Conservation (phyloP, 2,113 vertebrate species). For the Anseranas semipalmata region DNA sequence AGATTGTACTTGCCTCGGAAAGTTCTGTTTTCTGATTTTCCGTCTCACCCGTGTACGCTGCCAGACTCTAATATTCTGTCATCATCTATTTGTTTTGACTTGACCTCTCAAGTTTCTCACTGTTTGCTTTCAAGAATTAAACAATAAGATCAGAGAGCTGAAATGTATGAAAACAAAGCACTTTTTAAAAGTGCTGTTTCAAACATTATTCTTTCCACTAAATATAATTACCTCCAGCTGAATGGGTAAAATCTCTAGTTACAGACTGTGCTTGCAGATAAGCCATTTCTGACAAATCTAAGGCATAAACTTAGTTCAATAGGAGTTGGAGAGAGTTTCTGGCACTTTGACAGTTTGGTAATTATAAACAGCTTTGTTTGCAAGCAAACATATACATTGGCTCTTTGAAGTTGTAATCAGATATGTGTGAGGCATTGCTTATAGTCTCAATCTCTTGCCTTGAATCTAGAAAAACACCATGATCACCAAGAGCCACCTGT, state of each 20-base stretch:
- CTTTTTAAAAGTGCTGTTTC: background rate
- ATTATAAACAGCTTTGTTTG: background rate
- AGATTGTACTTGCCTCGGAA: background rate
- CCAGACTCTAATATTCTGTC: background rate
- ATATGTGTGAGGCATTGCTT: background rate
- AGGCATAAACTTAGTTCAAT: background rate
- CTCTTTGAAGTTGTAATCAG: background rate
- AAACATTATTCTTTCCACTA: background rate
- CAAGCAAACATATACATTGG: background rate
- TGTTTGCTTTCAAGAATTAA: constrained; percentile 18
- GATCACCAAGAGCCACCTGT: background rate
- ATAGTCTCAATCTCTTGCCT: background rate
- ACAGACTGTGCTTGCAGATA: background rate
- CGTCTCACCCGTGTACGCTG: background rate
- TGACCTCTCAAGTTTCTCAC: background rate
- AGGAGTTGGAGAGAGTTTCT: background rate
- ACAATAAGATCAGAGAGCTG: background rate
- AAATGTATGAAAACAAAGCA: constrained; percentile 16
- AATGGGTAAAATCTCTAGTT: background rate
- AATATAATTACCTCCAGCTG: background rate
- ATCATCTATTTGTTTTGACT: background rate
- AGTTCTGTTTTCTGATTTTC: background rate
- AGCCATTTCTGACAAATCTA: background rate
- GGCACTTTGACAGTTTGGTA: background rate
- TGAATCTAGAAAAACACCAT: background rate